These are phyloP conservation scores for Apamea crenata DNA, from an alignment of 2,888 invertebrate species.

Conservation along the genomic window DNA sequence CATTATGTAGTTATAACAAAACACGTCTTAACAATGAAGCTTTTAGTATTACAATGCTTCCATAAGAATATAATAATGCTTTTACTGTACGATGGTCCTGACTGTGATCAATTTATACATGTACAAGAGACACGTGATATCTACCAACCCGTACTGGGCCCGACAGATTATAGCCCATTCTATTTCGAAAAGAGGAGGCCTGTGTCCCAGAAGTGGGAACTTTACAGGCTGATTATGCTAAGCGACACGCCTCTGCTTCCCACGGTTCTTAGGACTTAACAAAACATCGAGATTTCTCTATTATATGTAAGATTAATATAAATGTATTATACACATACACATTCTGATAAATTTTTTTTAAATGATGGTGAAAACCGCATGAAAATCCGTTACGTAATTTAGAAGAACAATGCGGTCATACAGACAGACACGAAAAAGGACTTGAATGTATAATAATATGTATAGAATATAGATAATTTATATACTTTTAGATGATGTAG, in stretches of 20 bases:
- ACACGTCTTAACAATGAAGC: conserved; percentile 19
- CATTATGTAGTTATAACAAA: conserved; percentile 17
- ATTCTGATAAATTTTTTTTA: neutral
- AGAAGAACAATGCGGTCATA: neutral
- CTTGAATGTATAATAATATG: neutral
- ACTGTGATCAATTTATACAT: neutral
- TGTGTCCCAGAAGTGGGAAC: neutral
- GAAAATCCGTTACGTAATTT: neutral
- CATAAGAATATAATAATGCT: conserved; percentile 13
- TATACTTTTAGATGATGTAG: neutral
- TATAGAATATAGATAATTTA: neutral
- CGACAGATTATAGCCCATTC: too few species aligned
- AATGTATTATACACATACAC: too few species aligned
- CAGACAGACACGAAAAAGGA: neutral
- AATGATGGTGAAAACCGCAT: neutral
- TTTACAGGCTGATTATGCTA: neutral
- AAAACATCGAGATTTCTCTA: neutral
- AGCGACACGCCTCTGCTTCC: neutral
- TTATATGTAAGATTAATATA: too few species aligned
- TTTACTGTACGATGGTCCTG: neutral
- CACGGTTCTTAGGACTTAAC: neutral
- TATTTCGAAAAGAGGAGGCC: neutral
- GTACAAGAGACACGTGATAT: neutral
- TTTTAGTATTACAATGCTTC: conserved; percentile 26
- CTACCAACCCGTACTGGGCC: too few species aligned